Base-by-base conservation (phyloP, 2,888 invertebrate genomes). In the Tinea pellionella region DNA sequence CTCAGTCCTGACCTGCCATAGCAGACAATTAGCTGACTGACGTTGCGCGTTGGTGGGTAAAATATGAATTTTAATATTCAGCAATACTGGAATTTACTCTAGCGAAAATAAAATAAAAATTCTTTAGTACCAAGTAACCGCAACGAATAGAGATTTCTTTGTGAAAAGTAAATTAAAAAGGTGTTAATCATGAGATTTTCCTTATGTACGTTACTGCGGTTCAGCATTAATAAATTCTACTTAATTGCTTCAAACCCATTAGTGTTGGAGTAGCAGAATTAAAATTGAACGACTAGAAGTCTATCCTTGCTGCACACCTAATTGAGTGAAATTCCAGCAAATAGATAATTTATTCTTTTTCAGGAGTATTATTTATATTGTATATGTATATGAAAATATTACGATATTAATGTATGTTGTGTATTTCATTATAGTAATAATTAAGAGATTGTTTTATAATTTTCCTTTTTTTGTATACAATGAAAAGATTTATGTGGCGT, bases 401-500 rank as follows among this genome's bases (percentile, higher is more conserved):
- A n/a, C n/a, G n/a, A n/a, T n/a, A n/a, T n/a, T n/a, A n/a, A n/a
- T n/a, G n/a, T n/a, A n/a, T n/a, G n/a, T n/a, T n/a, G n/a, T n/a
- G n/a, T n/a, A n/a, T n/a, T n/a, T 2, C 24, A 3, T 24, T 24
- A 24, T 24, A 3, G 6, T 24, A 24, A 3, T 24, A 24, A 24
- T 24, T 24, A 24, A 24, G 24, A 24, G 24, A 24, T 24, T 24
- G 6, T 24, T 24, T 24, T 24, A 3, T 6, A 24, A 24, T 3
- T 24, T 3, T 24, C 6, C 6, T 24, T 24, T 24, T 24, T 24
- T 24, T 24, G 2, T 6, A 24, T 24, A 3, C 24, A 24, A 24
- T 24, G n/a, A n/a, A n/a, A 24, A 84, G 85, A 62, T 86, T 85
- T 61, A 69, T 65, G 62, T 86, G 86, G 86, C 77, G 70, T 1